A percentile compares a stretch with the other conserved stretches of the same genome.
These are phyloP conservation scores for Vollenhovia emeryi DNA, from an alignment of 1,140 invertebrate species.

Conservation along the genomic window DNA sequence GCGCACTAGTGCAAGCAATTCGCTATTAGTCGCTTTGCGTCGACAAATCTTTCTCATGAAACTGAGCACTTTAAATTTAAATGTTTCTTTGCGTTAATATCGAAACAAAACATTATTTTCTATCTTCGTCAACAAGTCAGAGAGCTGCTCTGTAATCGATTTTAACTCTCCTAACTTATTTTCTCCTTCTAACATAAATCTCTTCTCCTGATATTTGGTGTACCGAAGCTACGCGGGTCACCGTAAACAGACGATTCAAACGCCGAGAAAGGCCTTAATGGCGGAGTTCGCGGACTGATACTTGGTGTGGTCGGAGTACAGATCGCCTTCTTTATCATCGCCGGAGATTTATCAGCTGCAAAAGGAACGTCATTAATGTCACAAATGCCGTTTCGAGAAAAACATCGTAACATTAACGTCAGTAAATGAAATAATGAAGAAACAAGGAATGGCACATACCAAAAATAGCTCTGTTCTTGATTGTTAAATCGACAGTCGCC, in stretches of 20 bases:
- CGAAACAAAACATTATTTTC: not conserved
- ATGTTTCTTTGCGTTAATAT: not conserved
- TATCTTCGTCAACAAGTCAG: conserved; percentile 64
- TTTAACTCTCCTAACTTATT: not conserved
- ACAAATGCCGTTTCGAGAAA: not conserved
- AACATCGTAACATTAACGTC: not conserved
- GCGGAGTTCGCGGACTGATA: conserved; percentile 72
- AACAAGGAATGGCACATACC: conserved; percentile 70
- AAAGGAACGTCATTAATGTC: conserved; percentile 33
- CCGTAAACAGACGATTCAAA: conserved; percentile 78
- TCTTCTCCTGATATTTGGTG: conserved; percentile 77
- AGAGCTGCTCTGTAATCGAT: conserved; percentile 63
- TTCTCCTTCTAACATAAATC: not conserved
- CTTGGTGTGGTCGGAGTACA: conserved; percentile 69
- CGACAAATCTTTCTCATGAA: not conserved
- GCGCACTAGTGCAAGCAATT: no score
- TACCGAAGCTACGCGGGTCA: conserved; percentile 80
- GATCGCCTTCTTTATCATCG: conserved; percentile 75
- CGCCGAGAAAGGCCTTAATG: conserved; percentile 81
- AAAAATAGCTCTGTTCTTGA: conserved; percentile 81
- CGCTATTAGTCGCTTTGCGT: not conserved
- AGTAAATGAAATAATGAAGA: not conserved
- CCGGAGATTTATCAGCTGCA: conserved; percentile 81
- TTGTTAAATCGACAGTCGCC: conserved; percentile 76
- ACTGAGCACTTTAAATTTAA: not conserved